Evolutionary conservation across 2,888 invertebrate genomes (phyloP), one percentile per base, ranked within the genome.

Genomic region (Himalopsyche japonica): DNA sequence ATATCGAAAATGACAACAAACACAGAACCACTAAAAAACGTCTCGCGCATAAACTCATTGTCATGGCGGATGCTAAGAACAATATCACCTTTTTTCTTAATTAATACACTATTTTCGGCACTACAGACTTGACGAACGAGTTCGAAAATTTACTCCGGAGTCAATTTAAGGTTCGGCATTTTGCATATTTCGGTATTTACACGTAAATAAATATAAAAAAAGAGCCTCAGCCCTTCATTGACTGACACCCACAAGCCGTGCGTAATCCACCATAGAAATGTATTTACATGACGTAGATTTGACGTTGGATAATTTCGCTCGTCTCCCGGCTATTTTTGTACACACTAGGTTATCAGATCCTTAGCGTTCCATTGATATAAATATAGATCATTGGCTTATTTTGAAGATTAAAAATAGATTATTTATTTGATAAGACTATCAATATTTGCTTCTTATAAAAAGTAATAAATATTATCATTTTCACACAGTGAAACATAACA

Each of bases 171-270:
- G 83, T 83, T 80, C 83, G 83, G 80, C 80, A 83, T 80, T 27
- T 24, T 80, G 57, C 80, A 80, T 37, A 37, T 76, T 77, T 77
- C 27, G 37, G 30, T 83, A 83, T 83, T 77, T 81, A 83, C 80
- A 83, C 83, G 48, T 80, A 83, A 83, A 83, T 83, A 83, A 83
- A 48, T 57, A 80, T 80, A 83, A 83, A 82, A 82, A 79, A 48
- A 48, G 76, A 43, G 84, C 81, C 79, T 79, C 84, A 34, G 78
- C 70, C 37, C 78, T 34, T 37, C 79, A n/a, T 70, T 81, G 90
- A 91, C 90, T 92, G 91, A 91, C 92, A 92, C 91, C 91, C 92
- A 91, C 84, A 92, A 91, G 91, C 92, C 92, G 92, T 91, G 91
- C 92, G 78, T 79, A 70, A 84, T 84, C 64, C 57, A 57, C 81